Base-by-base conservation (phyloP, 2,888 invertebrate genomes). In the Drosophila recens region DNA sequence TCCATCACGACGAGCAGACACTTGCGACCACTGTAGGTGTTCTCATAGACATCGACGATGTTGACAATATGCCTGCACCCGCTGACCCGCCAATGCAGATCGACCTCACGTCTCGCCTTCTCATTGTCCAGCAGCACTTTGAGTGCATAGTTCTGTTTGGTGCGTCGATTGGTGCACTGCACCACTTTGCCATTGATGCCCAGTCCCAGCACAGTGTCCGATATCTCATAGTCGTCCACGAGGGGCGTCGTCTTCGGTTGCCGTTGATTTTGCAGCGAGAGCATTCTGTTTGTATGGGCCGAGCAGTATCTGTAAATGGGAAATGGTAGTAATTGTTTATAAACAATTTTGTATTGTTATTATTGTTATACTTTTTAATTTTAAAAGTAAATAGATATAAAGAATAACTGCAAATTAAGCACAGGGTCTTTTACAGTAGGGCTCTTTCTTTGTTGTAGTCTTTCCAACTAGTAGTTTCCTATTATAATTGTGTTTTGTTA, bases 111-210 rank as follows among this genome's bases (percentile, higher is more conserved):
- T 53, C 98, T 94, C 0, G 99, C 98, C 92, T 99, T 99, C 13
- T 96, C 94, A 87, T 96, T 97, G 93, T 99, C 99, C 87, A 97
- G 95, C 11, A 99, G 94, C 17, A 97, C 97, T 95, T 99, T 99
- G 62, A 99, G 93, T 0, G 99, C 99, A 90, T 95, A 97, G 92
- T 97, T 97, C 79, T 95, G 94, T 51, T 96, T 95, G 0, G 95
- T 96, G 53, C 94, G 93, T 87, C 96, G 96, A 72, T 95, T 95
- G 90, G 95, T 96, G 93, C 99, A 99, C 93, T 99, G 97, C 17
- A 99, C 97, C 59, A 99, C 99, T 95, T 99, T 99, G 74, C 99
- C 99, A 93, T 99, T 99, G 82, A 99, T 99, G 11, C 99, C 99
- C 73, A 99, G 95, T 48, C 99, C 99, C 71, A 99, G 95, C 46